These are phyloP conservation scores for Corythoichthys haematopterus DNA, from an alignment of 2,113 vertebrate genomes.

Conservation along the genomic window DNA sequence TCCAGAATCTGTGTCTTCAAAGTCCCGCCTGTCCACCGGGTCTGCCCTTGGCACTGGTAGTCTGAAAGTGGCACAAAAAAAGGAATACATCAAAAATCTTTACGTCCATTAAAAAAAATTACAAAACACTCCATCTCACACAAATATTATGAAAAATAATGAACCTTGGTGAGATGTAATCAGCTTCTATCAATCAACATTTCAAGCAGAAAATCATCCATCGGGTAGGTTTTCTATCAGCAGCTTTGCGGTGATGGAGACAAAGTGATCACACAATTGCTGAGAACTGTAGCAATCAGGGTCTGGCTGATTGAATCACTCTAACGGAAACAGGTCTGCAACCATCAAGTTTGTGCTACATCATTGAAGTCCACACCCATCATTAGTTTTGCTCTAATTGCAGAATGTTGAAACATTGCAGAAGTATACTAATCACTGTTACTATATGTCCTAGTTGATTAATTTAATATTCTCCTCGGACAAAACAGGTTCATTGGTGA, in stretches of 20 bases:
- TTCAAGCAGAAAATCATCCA: slow-evolving; percentile 62
- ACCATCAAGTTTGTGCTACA: too few relatives aligned
- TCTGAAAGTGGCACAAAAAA: slow-evolving; percentile 30
- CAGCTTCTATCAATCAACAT: slow-evolving; percentile 54
- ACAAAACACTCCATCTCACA: neutral
- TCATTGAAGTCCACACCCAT: slow-evolving; percentile 36
- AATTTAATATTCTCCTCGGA: too few relatives aligned
- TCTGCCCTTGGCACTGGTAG: slow-evolving; percentile 61
- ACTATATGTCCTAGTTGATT: too few relatives aligned
- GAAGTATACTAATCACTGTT: neutral
- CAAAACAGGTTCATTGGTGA: too few relatives aligned
- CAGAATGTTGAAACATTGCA: slow-evolving; percentile 20
- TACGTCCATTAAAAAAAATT: slow-evolving; percentile 1
- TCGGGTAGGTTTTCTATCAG: slow-evolving; percentile 53
- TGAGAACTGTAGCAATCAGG: slow-evolving; percentile 51
- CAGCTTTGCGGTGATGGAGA: slow-evolving; percentile 52
- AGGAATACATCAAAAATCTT: neutral
- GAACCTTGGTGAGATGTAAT: slow-evolving; percentile 54
- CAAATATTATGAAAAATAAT: slow-evolving; percentile 46
- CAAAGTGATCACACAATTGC: slow-evolving; percentile 52
- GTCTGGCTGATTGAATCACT: slow-evolving; percentile 57
- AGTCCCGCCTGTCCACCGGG: slow-evolving; percentile 50
- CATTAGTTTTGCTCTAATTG: slow-evolving; percentile 63
- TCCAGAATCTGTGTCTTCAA: slow-evolving; percentile 59
- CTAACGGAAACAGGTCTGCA: slow-evolving; percentile 38